Evolutionary conservation across 2,888 invertebrate species (phyloP), one percentile per base, ranked within the genome.

Genomic region (Baronia brevicornis): DNA sequence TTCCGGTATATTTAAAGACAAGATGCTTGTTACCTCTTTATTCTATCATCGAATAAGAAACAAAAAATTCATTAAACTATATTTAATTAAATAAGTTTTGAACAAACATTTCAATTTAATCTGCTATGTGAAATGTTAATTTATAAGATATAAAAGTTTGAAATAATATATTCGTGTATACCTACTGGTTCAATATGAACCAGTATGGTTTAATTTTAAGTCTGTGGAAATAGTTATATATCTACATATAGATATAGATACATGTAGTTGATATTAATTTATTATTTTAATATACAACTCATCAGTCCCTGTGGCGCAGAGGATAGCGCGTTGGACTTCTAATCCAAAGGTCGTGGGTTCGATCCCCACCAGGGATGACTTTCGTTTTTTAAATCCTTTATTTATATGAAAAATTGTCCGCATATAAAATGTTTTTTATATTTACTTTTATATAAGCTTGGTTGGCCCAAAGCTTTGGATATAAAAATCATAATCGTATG

Each of bases 321-420:
- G 91, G 91, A 91, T 91, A 91, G 91, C 91, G 91, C 91, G 91
- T 91, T 91, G 91, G 91, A 91, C 91, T 91, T 91, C 91, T 91
- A 91, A 91, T 91, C 91, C 91, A 91, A 91, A 91, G 91, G 91
- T 91, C 91, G 90, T 90, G 91, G 90, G 90, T 91, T 91, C 91
- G 90, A 91, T 91, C 90, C 91, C 90, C 90, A 89, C 90, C 89
- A 90, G 90, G 90, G 90, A 90, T 90, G 90, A n/a, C n/a, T n/a
- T 5, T 13, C 6, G 8, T 23, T 19, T 22, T 5, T 27, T 5
- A 7, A 2, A 25, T 32, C 2, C 4, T 4, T 20, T 27, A n/a
- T n/a, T n/a, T n/a, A n/a, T n/a, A n/a, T n/a, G n/a, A n/a, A n/a
- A n/a, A n/a, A n/a, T n/a, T 28, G 21, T 17, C 4, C 4, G n/a